Evolutionary conservation across 2,888 invertebrate species (phyloP).

Genomic region (Tortrix viridana): DNA sequence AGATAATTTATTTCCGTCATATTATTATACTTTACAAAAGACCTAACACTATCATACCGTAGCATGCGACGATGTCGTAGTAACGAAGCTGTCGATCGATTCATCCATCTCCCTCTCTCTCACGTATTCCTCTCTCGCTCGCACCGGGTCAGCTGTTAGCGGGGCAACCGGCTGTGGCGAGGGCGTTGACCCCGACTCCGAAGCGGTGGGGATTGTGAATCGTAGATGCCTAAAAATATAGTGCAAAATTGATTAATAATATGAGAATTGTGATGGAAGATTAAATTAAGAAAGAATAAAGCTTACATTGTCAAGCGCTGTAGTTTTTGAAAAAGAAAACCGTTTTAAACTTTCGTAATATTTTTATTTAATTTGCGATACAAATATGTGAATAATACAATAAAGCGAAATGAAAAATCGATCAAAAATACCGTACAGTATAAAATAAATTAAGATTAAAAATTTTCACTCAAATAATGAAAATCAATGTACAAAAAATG

Average conservation of each 20-base stretch:
- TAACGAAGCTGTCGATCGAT: constrained; percentile 53
- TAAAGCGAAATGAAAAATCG: too few species aligned
- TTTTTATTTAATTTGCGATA: too few species aligned
- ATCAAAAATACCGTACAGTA: too few species aligned
- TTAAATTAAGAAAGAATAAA: background rate
- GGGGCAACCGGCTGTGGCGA: constrained; percentile 49
- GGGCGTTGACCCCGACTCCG: constrained; percentile 63
- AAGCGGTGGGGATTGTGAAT: constrained; percentile 74
- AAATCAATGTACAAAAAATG: too few species aligned
- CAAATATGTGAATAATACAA: too few species aligned
- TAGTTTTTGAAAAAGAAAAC: too few species aligned
- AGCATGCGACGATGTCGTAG: constrained; percentile 53
- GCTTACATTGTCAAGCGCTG: too few species aligned
- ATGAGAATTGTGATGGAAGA: background rate
- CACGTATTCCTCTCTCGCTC: constrained; percentile 47
- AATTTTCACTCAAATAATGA: too few species aligned
- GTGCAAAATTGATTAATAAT: constrained; percentile 2
- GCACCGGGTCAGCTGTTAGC: constrained; percentile 23
- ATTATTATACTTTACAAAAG: too few species aligned
- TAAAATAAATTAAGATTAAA: too few species aligned
- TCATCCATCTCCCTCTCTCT: constrained; percentile 42
- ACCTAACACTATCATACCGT: constrained; percentile 1
- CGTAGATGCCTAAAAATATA: constrained; percentile 62
- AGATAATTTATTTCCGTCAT: too few species aligned
- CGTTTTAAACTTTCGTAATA: too few species aligned